A percentile compares a stretch with the other conserved stretches of the same genome.
Evolutionary conservation across 2,797 vertebrate genomes (phyloP).

Genomic region (Semotilus atromaculatus): DNA sequence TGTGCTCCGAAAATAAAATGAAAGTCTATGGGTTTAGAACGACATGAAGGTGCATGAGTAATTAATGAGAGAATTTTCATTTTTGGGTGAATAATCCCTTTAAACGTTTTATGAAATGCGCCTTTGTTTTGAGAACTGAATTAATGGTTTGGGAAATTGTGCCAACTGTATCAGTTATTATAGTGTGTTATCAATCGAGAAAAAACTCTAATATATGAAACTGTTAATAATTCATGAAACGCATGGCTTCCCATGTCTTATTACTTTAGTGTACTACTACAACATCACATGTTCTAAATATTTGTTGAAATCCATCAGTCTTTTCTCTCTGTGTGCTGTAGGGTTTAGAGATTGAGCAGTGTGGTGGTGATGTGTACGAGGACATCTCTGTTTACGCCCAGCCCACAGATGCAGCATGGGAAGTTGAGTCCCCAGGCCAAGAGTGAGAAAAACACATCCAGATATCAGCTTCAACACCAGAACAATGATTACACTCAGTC

Average conservation of each 20-base stretch:
- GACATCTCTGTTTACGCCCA: conserved; percentile 64
- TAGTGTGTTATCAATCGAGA: not conserved
- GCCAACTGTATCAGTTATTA: not conserved
- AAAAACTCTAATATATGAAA: not conserved
- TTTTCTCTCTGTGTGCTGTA: conserved; percentile 51
- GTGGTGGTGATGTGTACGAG: conserved; percentile 74
- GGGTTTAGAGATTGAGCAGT: conserved; percentile 75
- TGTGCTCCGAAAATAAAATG: no score
- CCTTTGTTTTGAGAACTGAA: not conserved
- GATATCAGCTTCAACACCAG: not conserved
- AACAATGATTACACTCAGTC: not conserved
- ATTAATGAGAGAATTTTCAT: not conserved
- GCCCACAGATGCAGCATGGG: conserved; percentile 48
- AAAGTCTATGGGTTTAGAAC: no score
- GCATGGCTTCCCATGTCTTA: not conserved
- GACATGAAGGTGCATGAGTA: no score
- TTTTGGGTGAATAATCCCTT: not conserved
- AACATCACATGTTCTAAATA: not conserved
- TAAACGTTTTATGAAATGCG: not conserved
- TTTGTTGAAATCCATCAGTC: not conserved
- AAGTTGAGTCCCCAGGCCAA: conserved; percentile 52
- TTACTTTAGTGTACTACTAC: not conserved
- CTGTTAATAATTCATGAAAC: not conserved
- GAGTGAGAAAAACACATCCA: conserved; percentile 45
- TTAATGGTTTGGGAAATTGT: not conserved